These are phyloP conservation scores for Smittia aterrima DNA, from an alignment of 2,888 invertebrate genomes.

Conservation along the genomic window DNA sequence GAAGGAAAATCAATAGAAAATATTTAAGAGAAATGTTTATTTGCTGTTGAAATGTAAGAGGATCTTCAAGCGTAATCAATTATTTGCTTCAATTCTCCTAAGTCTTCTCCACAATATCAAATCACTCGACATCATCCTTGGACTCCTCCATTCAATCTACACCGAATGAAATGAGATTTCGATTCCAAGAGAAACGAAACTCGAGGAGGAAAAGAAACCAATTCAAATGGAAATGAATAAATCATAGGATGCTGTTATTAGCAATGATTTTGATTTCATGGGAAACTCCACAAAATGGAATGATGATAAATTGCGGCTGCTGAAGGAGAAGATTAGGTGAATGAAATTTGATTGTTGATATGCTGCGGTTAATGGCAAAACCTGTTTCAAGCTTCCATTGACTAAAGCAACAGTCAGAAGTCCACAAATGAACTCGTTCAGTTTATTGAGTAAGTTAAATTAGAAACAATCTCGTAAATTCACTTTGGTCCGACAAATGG, in stretches of 20 bases:
- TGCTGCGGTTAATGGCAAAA: neutral
- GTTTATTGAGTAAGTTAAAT: too few relatives aligned
- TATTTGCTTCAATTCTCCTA: too few relatives aligned
- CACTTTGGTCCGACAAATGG: conserved; percentile 1
- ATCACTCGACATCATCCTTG: too few relatives aligned
- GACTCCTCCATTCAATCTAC: too few relatives aligned
- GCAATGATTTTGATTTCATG: conserved; percentile 13
- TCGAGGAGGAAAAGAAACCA: neutral
- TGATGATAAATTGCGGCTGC: conserved; percentile 4
- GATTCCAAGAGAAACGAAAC: too few relatives aligned
- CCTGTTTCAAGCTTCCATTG: neutral
- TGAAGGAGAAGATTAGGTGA: neutral
- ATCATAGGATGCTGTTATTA: conserved; percentile 16
- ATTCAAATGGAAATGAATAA: conserved; percentile 28
- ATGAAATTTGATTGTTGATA: neutral
- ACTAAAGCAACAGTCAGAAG: neutral
- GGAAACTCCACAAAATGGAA: neutral
- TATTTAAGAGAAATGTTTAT: too few relatives aligned
- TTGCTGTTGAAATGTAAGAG: too few relatives aligned
- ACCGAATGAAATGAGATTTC: too few relatives aligned
- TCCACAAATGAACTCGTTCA: neutral
- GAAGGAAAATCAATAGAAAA: too few relatives aligned
- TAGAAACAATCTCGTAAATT: too few relatives aligned
- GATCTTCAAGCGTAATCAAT: too few relatives aligned
- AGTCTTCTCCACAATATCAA: too few relatives aligned